Evolutionary conservation across 2,797 vertebrate species (phyloP).

Genomic region (Manis pentadactyla): DNA sequence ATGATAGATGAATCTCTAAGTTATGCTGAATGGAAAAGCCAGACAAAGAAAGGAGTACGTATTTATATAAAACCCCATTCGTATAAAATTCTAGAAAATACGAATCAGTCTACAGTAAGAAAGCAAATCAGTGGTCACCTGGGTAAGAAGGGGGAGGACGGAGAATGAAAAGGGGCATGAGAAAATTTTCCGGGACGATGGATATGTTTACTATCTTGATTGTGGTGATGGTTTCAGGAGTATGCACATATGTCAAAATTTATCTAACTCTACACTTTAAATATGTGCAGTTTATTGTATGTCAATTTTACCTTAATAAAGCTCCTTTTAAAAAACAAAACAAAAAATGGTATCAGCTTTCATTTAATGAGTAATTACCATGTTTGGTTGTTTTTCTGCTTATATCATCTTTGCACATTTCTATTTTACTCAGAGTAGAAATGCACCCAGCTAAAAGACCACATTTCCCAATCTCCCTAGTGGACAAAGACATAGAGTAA

Average conservation of each 20-base stretch:
- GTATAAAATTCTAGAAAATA: background rate
- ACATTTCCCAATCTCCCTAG: background rate
- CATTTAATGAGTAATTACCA: background rate
- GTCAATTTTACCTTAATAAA: background rate
- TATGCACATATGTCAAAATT: background rate
- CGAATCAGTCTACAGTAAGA: background rate
- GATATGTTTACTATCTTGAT: background rate
- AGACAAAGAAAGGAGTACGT: background rate
- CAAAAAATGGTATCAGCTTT: background rate
- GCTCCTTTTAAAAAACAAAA: background rate
- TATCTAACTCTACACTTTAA: background rate
- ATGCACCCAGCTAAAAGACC: background rate
- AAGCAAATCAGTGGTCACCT: background rate
- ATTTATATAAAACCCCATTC: background rate
- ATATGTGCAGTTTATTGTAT: background rate
- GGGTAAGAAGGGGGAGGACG: background rate
- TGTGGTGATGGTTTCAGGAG: background rate
- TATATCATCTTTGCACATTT: background rate
- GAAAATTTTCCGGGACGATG: background rate
- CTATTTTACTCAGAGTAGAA: background rate
- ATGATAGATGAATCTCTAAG: background rate
- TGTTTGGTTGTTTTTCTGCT: background rate
- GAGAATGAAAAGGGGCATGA: background rate
- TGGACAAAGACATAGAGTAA: too few relatives aligned
- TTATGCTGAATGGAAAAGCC: background rate